Evolutionary conservation across 1,140 invertebrate genomes (phyloP).

Genomic region (Solenopsis fugax): DNA sequence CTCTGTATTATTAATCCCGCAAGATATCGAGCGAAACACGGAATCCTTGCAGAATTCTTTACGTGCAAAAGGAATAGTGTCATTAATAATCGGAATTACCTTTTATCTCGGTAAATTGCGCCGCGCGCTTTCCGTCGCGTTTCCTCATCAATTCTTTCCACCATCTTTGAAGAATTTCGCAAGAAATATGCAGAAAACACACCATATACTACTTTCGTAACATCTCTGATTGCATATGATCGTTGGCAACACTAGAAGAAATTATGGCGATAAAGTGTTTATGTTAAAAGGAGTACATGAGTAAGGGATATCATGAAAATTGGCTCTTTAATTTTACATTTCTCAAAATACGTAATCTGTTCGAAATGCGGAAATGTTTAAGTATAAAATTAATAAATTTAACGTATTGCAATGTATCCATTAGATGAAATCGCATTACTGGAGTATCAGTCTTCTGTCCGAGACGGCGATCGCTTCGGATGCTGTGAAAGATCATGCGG

Average conservation of each 20-base stretch:
- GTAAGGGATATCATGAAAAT: not conserved
- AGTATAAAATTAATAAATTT: not conserved
- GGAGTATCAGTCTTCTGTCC: not conserved
- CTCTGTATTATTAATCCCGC: slow-evolving; percentile 68
- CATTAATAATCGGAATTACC: slow-evolving; percentile 77
- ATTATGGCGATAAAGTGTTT: not conserved
- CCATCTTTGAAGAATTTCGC: not conserved
- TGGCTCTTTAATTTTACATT: too few relatives aligned
- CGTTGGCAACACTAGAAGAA: not conserved
- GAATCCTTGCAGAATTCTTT: slow-evolving; percentile 72
- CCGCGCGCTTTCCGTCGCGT: slow-evolving; percentile 53
- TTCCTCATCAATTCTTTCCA: slow-evolving; percentile 53
- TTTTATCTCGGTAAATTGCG: slow-evolving; percentile 67
- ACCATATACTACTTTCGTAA: not conserved
- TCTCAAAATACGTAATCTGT: not conserved
- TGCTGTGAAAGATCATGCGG: not conserved
- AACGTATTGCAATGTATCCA: not conserved
- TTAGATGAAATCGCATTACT: not conserved
- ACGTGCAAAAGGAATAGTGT: slow-evolving; percentile 66
- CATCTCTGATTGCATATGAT: not conserved
- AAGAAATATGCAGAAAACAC: slow-evolving; percentile 52
- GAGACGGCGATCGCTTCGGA: not conserved
- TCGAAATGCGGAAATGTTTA: not conserved
- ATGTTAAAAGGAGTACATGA: not conserved
- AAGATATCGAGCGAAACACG: slow-evolving; percentile 67